Base-by-base conservation (phyloP, 1,140 invertebrate species). In the Bombus consobrinus region DNA sequence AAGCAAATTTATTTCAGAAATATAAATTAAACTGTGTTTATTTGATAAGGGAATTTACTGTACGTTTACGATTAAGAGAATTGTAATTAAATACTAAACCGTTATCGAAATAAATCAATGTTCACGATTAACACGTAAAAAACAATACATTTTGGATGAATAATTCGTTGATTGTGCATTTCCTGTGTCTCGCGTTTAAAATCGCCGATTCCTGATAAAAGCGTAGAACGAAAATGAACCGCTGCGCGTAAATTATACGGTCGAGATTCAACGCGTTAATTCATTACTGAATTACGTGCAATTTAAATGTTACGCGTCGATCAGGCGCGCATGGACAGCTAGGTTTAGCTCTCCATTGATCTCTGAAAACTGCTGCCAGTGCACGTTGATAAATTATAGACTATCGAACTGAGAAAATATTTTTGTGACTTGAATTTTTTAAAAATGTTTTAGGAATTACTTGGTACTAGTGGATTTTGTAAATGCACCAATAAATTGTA, bases 221-320 rank as follows among this genome's bases (percentile, higher is more conserved):
- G 34, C 81, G n/a, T 25, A 18, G 34, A 69, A 78, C 13, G 81
- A 41, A 76, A 57, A 66, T 64, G 68, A 77, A 83, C 59, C 78
- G 83, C 77, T 34, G 79, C 59, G 41, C 71, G 82, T 47, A 74
- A 81, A 91, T 87, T 83, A 88, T 88, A 82, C 81, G 41, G 53
- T 43, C 43, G 76, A 74, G 69, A 76, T 81, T 86, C 41, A 74
- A 83, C 88, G 81, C 83, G 81, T 91, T 88, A 85, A 91, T 88
- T 90, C 87, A 91, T 90, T 88, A 88, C 59, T 80, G 82, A 86
- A 81, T 89, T 79, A 86, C 82, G 74, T 85, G 89, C 88, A 53
- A 85, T 85, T 83, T 83, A 64, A 88, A 88, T 80, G 78, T 62
- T 83, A n/a, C 73, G 80, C 77, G 62, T 83, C 74, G 83, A 86